Evolutionary conservation across 2,113 vertebrate species (phyloP), one percentile per base, ranked within the genome.

Genomic region (Lamprologus tigripictilis): DNA sequence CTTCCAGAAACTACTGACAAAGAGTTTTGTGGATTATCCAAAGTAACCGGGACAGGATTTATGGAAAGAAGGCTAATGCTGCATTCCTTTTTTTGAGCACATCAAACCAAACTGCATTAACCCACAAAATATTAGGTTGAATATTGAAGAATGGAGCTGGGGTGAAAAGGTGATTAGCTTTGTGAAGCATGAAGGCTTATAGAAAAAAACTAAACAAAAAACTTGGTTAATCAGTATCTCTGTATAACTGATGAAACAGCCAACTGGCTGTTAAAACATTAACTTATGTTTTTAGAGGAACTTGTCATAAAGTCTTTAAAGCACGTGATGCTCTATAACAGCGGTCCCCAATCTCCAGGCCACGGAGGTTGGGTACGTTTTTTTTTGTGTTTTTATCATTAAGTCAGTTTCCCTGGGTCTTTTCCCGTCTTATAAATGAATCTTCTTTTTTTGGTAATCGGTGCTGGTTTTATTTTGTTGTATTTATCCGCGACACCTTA

Each of bases 1-100:
- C 42, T 19, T 78, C 26, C 71, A 78, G 71, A 66, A 26, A 83
- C 61, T 21, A 16, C 21, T 71, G 54, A 47, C 47, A 53, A 21
- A 63, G 40, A 47, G 33, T 28, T 73, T 19, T 84, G 71, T 40
- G 83, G 71, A 28, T 85, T 49, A 79, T 61, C 54, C 81, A 53
- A 23, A 68, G 81, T 31, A 53, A 83, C 71, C 10, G 0, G 42
- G 42, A 78, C 42, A 49, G 6, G 26, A 16, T 1, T 78, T 78
- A 78, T 23, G 21, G n/a, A 37, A 33, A 26, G 61, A 83, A 68
- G 37, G 9, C 40, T 82, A 68, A 37, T 42, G 31, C 40, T 66
- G 12, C 6, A 21, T 66, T 4, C 16, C 4, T 37, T 61, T 35
- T 61, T 82, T 49, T 83, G 13, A 66, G 26, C 0, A 31, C 26